Evolutionary conservation across 1,140 invertebrate genomes (phyloP).

Genomic region (Trichonephila inaurata): DNA sequence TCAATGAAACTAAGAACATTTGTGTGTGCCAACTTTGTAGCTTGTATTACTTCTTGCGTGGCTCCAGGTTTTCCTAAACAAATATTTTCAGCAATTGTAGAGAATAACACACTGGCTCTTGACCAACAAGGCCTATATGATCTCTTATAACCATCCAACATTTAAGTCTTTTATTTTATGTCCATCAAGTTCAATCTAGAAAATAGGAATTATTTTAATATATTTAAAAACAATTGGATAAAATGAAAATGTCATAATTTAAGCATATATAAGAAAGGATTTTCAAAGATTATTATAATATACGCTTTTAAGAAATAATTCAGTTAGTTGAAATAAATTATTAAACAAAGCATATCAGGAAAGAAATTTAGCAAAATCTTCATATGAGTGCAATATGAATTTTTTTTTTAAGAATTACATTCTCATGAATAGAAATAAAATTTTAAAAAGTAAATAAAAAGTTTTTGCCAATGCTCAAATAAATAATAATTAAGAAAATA

Average conservation of each 20-base stretch:
- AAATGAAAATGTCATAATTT: not conserved
- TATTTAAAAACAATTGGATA: not conserved
- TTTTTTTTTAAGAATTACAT: too few relatives aligned
- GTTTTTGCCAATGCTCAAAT: too few relatives aligned
- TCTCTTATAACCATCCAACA: conserved; percentile 89
- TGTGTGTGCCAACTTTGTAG: conserved; percentile 81
- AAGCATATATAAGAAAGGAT: not conserved
- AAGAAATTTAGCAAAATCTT: too few relatives aligned
- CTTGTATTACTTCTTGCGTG: conserved; percentile 80
- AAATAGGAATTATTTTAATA: not conserved
- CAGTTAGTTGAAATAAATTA: too few relatives aligned
- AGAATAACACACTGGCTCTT: conserved; percentile 94
- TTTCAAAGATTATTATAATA: too few relatives aligned
- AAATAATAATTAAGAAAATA: too few relatives aligned
- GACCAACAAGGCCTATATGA: conserved; percentile 91
- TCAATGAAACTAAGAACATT: conserved; percentile 82
- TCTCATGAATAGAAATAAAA: too few relatives aligned
- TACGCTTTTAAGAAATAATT: too few relatives aligned
- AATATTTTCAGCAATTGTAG: conserved; percentile 85
- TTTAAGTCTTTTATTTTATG: conserved; percentile 86
- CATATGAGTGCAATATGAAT: too few relatives aligned
- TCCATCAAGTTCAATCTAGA: conserved; percentile 80
- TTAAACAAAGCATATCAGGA: too few relatives aligned
- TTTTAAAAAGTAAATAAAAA: too few relatives aligned
- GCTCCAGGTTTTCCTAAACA: conserved; percentile 69